Evolutionary conservation across 2,888 invertebrate genomes (phyloP), one percentile per base, ranked within the genome.

Genomic region (Tipula helvola): DNA sequence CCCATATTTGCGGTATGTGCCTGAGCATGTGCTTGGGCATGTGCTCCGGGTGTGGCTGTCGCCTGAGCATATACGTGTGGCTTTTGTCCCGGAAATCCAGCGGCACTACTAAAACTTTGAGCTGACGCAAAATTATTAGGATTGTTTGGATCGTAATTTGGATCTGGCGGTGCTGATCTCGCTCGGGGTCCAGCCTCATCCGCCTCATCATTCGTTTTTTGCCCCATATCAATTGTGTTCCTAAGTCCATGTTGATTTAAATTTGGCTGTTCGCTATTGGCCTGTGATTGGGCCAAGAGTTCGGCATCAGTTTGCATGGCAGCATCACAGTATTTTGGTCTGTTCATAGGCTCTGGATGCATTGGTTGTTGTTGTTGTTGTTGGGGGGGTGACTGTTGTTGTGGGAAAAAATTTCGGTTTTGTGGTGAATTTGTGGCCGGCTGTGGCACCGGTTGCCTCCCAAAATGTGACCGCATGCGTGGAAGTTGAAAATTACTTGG

Each of bases 181-280:
- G 96, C 95, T 90, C 96, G 93, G 88, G 95, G 94, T 87, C 93
- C 93, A 88, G 95, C 93, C 87, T 90, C 47, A 86, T 86, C 44
- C 12, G 16, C 90, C 8, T 89, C 90, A 88, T 93, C 93, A 88
- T 93, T 93, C 83, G 92, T 93, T 89, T 93, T 93, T 88, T 95
- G 95, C 86, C 96, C 96, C 90, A 96, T 94, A 90, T 96, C 96
- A 87, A 96, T 95, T 36, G 96, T 96, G 90, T 96, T 96, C 88
- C 96, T 93, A 87, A 95, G 90, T 4, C 95, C 95, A 93, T 95
- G 94, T 89, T 95, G 95, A 86, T 94, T 93, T 12, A 95, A 89
- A 87, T 90, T 90, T 16, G 87, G 89, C 91, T 89, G 83, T 39
- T 86, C 57, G 16, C 41, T 13, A 89, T 90, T 89, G 88, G 89